Conservation (phyloP, 2,113 vertebrate species). For the Halcyon malimbica region DNA sequence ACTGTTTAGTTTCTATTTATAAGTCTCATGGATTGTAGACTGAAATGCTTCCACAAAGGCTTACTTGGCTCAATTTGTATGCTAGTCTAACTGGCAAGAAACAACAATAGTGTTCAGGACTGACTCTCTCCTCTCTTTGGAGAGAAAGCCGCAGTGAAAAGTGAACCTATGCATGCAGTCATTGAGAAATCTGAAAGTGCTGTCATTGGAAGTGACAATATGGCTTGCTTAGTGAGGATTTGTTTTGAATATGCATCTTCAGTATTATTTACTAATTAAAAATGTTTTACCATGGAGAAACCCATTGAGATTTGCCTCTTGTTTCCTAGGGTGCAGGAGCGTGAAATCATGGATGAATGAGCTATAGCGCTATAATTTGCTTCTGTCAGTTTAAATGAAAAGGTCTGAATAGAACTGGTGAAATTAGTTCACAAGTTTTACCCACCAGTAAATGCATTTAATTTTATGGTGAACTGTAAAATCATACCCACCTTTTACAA, state of each 20-base stretch:
- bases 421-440: conserved; percentile 69
- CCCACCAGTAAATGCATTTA: conserved; percentile 36
- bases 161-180: neutral
- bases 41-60: conserved; percentile 19
- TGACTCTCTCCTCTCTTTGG: neutral
- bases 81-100: conserved; percentile 46
- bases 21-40: neutral
- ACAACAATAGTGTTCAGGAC: neutral
- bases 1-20: conserved; percentile 17
- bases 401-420: conserved; percentile 61
- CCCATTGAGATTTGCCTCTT: conserved; percentile 66
- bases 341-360: conserved; percentile 72
- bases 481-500: neutral
- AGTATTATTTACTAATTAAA: conserved; percentile 81
- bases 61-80: conserved; percentile 35
- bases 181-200: conserved; percentile 46
- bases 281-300: conserved; percentile 62
- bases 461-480: conserved; percentile 40
- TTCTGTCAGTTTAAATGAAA: conserved; percentile 73
- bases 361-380: conserved; percentile 67
- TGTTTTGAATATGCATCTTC: conserved; percentile 65
- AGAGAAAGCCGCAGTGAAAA: neutral
- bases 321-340: conserved; percentile 71
- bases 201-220: conserved; percentile 33
- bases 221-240: conserved; percentile 48